Conservation (phyloP, 2,888 invertebrate species). For the Phyto melanocephala region DNA sequence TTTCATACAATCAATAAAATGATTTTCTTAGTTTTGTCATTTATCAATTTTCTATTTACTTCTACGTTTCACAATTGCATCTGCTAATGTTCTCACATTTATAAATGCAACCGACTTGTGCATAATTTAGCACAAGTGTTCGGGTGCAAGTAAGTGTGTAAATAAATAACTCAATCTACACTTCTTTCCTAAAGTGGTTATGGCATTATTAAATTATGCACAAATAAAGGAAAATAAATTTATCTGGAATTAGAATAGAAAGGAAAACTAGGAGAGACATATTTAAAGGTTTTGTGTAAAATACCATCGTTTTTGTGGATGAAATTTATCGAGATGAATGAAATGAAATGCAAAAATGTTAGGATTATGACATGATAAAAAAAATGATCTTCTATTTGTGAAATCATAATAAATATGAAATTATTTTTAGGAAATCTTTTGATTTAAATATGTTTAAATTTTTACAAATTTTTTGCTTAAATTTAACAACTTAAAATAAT, state of each 20-base stretch:
- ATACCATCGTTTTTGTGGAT: no score
- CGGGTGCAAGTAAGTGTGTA: constrained; percentile 20
- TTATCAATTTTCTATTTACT: background rate
- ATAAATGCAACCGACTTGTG: constrained; percentile 21
- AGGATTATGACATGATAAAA: no score
- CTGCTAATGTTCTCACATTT: constrained; percentile 24
- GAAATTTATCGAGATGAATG: no score
- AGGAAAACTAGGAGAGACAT: background rate
- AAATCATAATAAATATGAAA: no score
- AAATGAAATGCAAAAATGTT: no score
- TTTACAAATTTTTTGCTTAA: no score
- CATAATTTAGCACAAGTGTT: constrained; percentile 34
- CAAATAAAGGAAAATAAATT: background rate
- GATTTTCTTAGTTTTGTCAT: no score
- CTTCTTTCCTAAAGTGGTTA: background rate
- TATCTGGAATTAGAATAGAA: background rate
- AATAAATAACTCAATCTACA: constrained; percentile 17
- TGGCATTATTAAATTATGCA: constrained; percentile 10
- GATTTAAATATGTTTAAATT: no score
- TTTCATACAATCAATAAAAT: background rate
- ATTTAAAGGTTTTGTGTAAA: background rate
- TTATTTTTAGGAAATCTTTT: no score
- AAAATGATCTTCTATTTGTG: no score
- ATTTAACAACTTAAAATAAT: no score
- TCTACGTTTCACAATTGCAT: background rate